Percentiles rank a stretch among this genome's conserved stretches.
Evolutionary conservation across 2,888 invertebrate genomes (phyloP).

Genomic region (Drosophila dives): DNA sequence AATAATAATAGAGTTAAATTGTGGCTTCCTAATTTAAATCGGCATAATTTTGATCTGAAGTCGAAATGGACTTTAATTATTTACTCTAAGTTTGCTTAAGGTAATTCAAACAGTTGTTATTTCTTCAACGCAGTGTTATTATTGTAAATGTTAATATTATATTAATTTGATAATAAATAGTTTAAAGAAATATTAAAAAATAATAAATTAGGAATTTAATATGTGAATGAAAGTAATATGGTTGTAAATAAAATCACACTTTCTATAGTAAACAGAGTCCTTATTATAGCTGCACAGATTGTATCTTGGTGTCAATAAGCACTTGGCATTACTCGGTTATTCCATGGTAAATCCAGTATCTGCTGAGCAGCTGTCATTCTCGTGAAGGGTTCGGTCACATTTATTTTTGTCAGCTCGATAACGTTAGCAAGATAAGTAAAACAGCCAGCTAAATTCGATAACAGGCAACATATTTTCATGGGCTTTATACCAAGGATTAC

Average conservation of each 20-base stretch:
- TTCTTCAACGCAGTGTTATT: no score
- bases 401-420: background rate
- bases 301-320: background rate
- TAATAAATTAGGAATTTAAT: no score
- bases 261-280: background rate
- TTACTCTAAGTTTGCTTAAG: background rate
- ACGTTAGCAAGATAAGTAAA: background rate
- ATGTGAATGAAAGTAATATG: background rate
- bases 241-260: background rate
- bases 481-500: slow-evolving; percentile 26
- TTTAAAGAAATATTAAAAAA: background rate
- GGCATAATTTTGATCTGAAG: background rate
- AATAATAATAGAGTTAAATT: slow-evolving; percentile 35
- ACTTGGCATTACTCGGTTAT: background rate
- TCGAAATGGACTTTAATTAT: background rate
- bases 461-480: slow-evolving; percentile 19
- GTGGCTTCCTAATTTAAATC: slow-evolving; percentile 53
- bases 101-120: background rate
- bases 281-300: background rate
- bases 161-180: background rate
- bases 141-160: background rate
- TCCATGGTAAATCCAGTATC: background rate
- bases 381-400: background rate
- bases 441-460: slow-evolving; percentile 9
- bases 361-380: background rate